These are phyloP conservation scores for Entomobrya proxima DNA, from an alignment of 2,888 invertebrate species.

Conservation along the genomic window DNA sequence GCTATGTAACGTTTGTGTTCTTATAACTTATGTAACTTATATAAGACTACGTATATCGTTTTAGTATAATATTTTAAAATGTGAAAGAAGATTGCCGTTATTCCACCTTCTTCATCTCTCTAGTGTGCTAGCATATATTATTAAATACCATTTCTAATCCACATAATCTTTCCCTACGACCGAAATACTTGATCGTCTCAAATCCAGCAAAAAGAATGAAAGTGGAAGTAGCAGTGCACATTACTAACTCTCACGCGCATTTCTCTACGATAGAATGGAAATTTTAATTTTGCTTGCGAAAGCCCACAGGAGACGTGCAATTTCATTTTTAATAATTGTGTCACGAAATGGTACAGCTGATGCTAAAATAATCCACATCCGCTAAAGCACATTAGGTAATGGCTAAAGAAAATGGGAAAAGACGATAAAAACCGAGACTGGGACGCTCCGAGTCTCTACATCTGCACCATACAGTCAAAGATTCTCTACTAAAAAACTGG, in stretches of 20 bases:
- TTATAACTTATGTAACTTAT: too few species aligned
- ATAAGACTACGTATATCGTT: too few species aligned
- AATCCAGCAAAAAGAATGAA: not conserved
- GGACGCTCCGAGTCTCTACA: too few species aligned
- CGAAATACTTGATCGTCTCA: not conserved
- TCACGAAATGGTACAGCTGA: slow-evolving; percentile 54
- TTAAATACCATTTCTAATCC: slow-evolving; percentile 21
- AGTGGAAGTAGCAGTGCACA: not conserved
- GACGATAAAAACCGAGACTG: not conserved
- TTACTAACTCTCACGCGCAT: not conserved
- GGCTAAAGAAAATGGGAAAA: not conserved
- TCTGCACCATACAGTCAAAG: too few species aligned
- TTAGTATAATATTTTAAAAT: too few species aligned
- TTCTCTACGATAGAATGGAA: not conserved
- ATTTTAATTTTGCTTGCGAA: slow-evolving; percentile 34
- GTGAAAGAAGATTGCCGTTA: too few species aligned
- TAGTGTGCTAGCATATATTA: not conserved
- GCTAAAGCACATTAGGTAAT: not conserved
- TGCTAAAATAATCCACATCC: slow-evolving; percentile 43
- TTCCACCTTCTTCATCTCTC: not conserved
- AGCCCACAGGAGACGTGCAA: slow-evolving; percentile 24
- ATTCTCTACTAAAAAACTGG: too few species aligned
- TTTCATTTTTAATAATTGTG: slow-evolving; percentile 57
- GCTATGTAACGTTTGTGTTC: too few species aligned
- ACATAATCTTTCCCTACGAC: not conserved